Evolutionary conservation across 2,888 invertebrate species (phyloP), one percentile per base, ranked within the genome.

Genomic region (Elgonia sp.): DNA sequence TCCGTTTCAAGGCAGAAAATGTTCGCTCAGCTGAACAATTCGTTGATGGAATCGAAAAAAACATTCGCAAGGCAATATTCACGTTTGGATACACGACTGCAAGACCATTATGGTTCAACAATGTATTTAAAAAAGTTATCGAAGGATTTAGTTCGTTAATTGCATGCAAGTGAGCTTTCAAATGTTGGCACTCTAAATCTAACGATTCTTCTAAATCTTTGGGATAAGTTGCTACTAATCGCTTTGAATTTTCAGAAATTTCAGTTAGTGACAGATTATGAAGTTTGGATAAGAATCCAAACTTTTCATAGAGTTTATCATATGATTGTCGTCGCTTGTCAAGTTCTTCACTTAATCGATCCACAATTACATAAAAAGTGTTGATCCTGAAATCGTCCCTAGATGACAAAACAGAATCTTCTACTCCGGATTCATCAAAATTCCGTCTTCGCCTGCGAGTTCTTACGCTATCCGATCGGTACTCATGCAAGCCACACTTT

Each of bases 101-200:
- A 39, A 82, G 80, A 50, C 62, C 29, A 37, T 86, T 76, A 42
- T 83, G 14, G 39, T 79, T 63, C 39, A 85, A 69, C 12, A 82
- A 50, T 53, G 95, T 42, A 29, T 18, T 42, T 7, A 82, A 57
- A 7, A n/a, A 55, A 12, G 42, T 16, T 9, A 79, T 96, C 8
- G 79, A 94, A 95, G 20, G 9, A 96, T 95, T 89, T 81, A 37
- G 18, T 50, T 21, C 6, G 39, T 70, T 69, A 5, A 57, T 70
- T 7, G 73, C 14, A 70, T n/a, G 69, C 37, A 79, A 65, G 50
- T 70, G 60, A 70, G 62, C 70, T 77, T 77, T 84, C 4, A 84
- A 21, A 72, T 84, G 70, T 42, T 84, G 46, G 18, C 79, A 79
- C 18, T 77, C 77, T 14, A 75, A 72, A 42, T 65, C 73, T 73